These are phyloP conservation scores for Mizuhopecten yessoensis DNA, from an alignment of 1,140 invertebrate genomes.

Conservation along the genomic window DNA sequence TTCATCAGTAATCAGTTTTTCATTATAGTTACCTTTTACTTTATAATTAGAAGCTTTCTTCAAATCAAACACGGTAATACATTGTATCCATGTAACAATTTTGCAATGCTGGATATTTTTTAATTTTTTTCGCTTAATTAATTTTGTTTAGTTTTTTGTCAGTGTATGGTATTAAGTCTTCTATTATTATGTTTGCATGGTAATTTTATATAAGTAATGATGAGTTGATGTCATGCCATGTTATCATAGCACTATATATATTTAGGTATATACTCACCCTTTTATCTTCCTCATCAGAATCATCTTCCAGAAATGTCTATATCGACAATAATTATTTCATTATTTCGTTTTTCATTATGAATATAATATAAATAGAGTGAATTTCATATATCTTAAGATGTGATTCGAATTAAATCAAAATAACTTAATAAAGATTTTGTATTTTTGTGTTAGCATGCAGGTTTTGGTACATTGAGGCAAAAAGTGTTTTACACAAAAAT, in stretches of 20 bases:
- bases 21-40: too few species aligned
- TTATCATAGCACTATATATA: neutral
- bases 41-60: too few species aligned
- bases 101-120: neutral
- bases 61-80: too few species aligned
- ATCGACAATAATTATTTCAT: neutral
- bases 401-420: too few species aligned
- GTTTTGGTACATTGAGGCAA: too few species aligned
- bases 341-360: neutral
- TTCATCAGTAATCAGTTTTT: too few species aligned
- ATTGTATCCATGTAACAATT: neutral
- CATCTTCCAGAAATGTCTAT: neutral
- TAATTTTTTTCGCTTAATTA: neutral
- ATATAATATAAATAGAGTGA: too few species aligned
- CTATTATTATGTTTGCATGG: neutral
- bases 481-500: too few species aligned
- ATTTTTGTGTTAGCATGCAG: too few species aligned
- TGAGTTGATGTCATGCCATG: neutral
- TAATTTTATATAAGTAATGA: neutral
- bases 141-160: neutral
- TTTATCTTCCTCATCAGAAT: neutral
- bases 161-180: neutral
- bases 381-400: too few species aligned
- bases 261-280: neutral
- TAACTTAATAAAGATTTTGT: too few species aligned